Base-by-base conservation (phyloP, 2,797 vertebrate species). In the Sciurus carolinensis region DNA sequence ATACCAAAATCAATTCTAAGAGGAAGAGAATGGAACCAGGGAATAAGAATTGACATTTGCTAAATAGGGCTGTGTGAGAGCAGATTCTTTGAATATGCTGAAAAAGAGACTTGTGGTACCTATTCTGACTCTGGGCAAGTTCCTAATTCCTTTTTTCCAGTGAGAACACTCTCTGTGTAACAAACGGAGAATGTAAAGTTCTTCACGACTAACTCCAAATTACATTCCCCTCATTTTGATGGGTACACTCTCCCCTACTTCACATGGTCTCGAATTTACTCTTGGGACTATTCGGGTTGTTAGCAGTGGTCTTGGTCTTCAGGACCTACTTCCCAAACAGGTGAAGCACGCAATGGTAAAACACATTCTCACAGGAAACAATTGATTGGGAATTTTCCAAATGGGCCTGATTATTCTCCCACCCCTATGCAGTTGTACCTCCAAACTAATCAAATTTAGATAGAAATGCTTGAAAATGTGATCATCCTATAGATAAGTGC, bases 1-100 rank as follows among this genome's bases (percentile, higher is more conserved):
- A 97, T 75, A 94, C 92, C 80, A 89, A 95, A 98, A 69, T 95
- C 86, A 85, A 66, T 87, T 97, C 87, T 88, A 96, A 95, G 97
- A 97, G 97, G 72, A 97, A 97, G 69, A 98, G 89, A 96, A 86
- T 79, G 81, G 92, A 79, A 79, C 30, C 14, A 89, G 62, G 84
- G 90, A 90, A 84, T 86, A 72, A 95, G 62, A 91, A 77, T 77
- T 95, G 57, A 39, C 54, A 87, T 89, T 91, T 94, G 44, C 77
- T 54, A 67, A 9, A 50, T 59, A 85, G 96, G 64, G 87, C 69
- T 69, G 36, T 2, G 77, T 22, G 30, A 67, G n/a, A 93, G 90
- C 80, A 76, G 89, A 28, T 18, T 28, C 47, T 91, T 91, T 75
- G 57, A 67, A 96, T 95, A 39, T 1, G 9, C 93, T 71, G 50